Conservation (phyloP, 2,113 vertebrate genomes). For the Muntiacus reevesi region DNA sequence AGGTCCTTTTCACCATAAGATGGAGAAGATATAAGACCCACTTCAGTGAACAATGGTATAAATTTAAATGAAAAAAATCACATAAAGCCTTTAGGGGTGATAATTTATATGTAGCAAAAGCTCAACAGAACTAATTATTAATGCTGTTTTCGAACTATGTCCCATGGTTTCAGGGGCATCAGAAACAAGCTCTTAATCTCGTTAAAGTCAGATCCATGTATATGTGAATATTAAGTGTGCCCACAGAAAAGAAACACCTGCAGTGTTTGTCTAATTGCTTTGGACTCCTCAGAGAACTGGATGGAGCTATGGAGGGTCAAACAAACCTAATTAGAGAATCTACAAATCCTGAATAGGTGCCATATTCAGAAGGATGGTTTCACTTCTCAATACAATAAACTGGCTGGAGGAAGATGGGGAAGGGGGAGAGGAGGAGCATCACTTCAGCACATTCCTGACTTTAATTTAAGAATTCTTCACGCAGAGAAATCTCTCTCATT, state of each 20-base stretch:
- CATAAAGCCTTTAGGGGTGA: neutral
- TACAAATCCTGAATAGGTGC: neutral
- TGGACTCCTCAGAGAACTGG: neutral
- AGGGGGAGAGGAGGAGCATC: neutral
- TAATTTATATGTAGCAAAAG: neutral
- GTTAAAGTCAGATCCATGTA: neutral
- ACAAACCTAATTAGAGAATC: neutral
- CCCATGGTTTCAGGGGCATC: neutral
- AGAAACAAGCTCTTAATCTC: neutral
- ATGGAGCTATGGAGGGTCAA: neutral
- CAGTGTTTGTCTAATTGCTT: neutral
- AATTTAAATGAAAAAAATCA: neutral
- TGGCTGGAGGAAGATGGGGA: neutral
- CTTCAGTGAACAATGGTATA: neutral
- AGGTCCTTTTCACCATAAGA: neutral
- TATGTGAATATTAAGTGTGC: neutral
- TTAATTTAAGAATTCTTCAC: neutral
- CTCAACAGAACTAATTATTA: neutral
- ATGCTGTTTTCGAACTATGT: neutral
- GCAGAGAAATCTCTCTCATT: neutral
- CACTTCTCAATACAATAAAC: neutral
- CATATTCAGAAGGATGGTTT: neutral
- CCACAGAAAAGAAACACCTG: neutral
- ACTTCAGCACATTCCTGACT: neutral
- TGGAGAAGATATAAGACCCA: neutral